phyloP scores from a whole-genome alignment of 2,113 vertebrate genomes.

The Rallus limicola region DNA sequence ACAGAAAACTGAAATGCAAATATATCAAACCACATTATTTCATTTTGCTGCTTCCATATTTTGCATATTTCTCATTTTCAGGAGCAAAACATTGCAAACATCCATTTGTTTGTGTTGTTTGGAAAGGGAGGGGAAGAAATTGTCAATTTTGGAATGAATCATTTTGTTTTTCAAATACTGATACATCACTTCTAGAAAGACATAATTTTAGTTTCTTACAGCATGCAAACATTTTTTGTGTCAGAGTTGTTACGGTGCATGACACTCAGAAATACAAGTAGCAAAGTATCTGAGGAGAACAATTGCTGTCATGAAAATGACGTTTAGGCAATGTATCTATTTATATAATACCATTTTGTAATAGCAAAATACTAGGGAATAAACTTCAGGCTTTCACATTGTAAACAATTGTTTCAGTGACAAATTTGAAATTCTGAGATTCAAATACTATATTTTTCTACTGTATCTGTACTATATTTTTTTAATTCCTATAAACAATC shows the following conservation, averaged over 20 bases:
- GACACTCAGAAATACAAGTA: neutral
- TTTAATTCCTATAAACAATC: neutral
- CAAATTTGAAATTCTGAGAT: neutral
- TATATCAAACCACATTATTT: neutral
- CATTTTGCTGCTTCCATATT: neutral
- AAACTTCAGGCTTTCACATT: neutral
- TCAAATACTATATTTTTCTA: neutral
- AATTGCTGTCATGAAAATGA: neutral
- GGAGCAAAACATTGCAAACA: neutral
- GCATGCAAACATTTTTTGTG: neutral
- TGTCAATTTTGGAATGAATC: neutral
- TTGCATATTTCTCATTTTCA: conserved; percentile 4
- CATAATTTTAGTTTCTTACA: neutral
- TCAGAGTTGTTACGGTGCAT: neutral
- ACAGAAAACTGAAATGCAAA: neutral
- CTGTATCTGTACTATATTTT: neutral
- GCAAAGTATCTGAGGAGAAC: neutral
- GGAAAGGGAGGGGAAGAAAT: neutral
- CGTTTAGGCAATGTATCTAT: neutral
- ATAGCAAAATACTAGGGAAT: neutral
- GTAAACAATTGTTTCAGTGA: neutral
- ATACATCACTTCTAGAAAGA: neutral
- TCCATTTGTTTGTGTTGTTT: neutral
- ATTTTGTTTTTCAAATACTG: neutral
- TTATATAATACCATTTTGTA: too few relatives aligned